Base-by-base conservation (phyloP, 2,888 invertebrate genomes). In the Sipha maydis region DNA sequence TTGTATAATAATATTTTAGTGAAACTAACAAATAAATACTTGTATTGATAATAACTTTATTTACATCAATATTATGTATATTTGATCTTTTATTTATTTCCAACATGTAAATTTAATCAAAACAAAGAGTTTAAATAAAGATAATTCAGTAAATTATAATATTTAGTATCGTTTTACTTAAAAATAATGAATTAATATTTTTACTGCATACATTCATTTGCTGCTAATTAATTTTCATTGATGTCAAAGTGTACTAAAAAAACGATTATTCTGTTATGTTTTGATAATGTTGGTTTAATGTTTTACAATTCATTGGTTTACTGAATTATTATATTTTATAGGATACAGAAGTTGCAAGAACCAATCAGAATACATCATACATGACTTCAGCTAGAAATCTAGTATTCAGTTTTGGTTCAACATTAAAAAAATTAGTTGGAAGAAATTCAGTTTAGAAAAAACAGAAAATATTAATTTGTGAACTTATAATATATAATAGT, bases 321-420 rank as follows among this genome's bases (percentile, higher is more conserved):
- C 21, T 56, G 34, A 25, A 34, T 34, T 3, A 41, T 80, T 83
- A 21, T 61, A 21, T 76, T 21, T 69, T 86, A 0, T 76, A 88
- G 88, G 88, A 88, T 88, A 82, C 88, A 76, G 82, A 67, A 67
- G 67, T 88, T 31, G 82, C 67, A 76, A 80, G 56, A 79, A 21
- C 71, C 34, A 78, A 75, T 48, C 80, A 82, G 19, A 82, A 82
- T 76, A 67, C n/a, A 11, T 82, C 88, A 11, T 88, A 82, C 8
- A 82, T 88, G 82, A 31, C 88, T 82, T 82, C 88, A 48, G 88
- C 88, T n/a, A 88, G 48, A 75, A 88, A 88, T 82, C 75, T 88
- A 0, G 82, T 88, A 25, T 88, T 75, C 19, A 88, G 76, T 88
- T 88, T 88, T 82, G 88, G 88, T 61, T 76, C 88, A 34, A 88